phyloP scores from a whole-genome alignment of 2,113 vertebrate genomes.

The Mystacornis crossleyi region DNA sequence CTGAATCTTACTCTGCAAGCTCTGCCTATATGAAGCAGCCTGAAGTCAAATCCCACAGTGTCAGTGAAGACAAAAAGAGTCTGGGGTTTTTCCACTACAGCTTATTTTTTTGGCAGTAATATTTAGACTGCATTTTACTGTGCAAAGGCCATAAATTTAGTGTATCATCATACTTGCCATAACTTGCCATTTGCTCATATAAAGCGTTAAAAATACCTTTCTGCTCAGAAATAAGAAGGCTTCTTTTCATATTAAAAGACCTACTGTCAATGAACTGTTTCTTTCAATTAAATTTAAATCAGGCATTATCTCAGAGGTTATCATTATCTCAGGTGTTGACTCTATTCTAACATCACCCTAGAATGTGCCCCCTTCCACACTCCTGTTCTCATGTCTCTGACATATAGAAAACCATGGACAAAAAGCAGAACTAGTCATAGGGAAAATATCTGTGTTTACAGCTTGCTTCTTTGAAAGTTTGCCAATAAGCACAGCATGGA shows the following conservation, averaged over 20 bases:
- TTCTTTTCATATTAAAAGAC: not conserved
- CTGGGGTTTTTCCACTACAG: not conserved
- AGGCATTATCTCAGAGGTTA: not conserved
- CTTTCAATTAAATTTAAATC: not conserved
- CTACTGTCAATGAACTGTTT: not conserved
- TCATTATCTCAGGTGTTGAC: not conserved
- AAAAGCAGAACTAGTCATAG: constrained; percentile 5
- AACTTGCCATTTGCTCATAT: not conserved
- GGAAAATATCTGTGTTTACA: constrained; percentile 44
- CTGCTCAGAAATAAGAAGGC: not conserved
- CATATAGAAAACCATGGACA: not conserved
- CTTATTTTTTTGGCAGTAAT: not conserved
- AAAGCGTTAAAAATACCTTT: not conserved
- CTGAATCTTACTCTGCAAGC: not conserved
- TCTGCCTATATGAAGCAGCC: not conserved
- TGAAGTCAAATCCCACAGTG: not conserved
- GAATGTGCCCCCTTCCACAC: not conserved
- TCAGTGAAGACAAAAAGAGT: not conserved
- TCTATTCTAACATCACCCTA: not conserved
- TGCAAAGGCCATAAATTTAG: not conserved
- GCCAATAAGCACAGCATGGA: not conserved
- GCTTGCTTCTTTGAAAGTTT: not conserved
- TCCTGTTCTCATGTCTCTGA: not conserved
- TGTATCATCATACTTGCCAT: not conserved
- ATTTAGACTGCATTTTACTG: not conserved